Percentiles rank a stretch among this genome's conserved stretches.
These are phyloP conservation scores for Philereme vetulata DNA, from an alignment of 2,888 invertebrate genomes.

Conservation along the genomic window DNA sequence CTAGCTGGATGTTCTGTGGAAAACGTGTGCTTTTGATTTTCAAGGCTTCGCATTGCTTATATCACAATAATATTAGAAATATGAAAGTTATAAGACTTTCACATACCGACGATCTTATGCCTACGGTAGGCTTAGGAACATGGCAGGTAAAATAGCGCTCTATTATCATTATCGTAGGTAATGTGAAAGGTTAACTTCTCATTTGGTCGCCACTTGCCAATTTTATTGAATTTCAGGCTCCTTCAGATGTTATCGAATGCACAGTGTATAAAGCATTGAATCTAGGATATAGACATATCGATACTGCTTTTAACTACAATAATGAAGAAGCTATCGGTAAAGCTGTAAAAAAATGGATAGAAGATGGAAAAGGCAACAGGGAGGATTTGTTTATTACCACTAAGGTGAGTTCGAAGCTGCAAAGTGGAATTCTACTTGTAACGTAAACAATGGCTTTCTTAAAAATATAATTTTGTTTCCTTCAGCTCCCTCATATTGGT, in stretches of 20 bases:
- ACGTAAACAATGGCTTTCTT: not conserved
- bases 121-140: constrained; percentile 88
- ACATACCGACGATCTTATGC: constrained; percentile 84
- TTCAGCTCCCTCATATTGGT: constrained; percentile 87
- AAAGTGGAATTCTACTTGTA: not conserved
- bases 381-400: constrained; percentile 91
- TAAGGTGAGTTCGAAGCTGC: constrained; percentile 81
- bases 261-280: constrained; percentile 87
- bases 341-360: constrained; percentile 86
- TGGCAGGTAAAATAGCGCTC: constrained; percentile 82
- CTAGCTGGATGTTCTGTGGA: constrained; percentile 51
- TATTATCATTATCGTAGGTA: not conserved
- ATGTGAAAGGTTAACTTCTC: no score
- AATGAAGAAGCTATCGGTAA: constrained; percentile 90
- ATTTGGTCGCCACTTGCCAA: not conserved
- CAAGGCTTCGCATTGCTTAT: constrained; percentile 41
- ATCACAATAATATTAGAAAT: constrained; percentile 54
- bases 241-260: constrained; percentile 85
- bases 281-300: constrained; percentile 89
- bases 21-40: constrained; percentile 45
- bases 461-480: not conserved
- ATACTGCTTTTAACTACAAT: constrained; percentile 91
- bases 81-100: constrained; percentile 77
- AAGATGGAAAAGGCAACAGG: constrained; percentile 85
- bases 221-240: constrained; percentile 70